Conservation (phyloP, 2,113 vertebrate genomes). For the Uropsilus gracilis region DNA sequence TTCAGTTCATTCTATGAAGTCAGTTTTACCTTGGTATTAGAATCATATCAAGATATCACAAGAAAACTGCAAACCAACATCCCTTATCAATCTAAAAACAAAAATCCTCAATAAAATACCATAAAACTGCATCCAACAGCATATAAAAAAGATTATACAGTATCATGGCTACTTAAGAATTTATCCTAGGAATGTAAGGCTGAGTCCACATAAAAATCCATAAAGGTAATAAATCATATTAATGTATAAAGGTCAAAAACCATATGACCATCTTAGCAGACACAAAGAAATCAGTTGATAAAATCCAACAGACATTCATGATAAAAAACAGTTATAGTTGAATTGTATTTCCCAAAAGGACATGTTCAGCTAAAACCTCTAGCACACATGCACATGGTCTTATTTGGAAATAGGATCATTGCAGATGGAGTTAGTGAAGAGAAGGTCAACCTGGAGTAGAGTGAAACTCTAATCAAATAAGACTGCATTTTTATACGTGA, state of each 20-base stretch:
- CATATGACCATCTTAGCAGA: neutral
- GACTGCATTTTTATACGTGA: neutral
- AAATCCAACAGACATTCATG: neutral
- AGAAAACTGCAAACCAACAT: neutral
- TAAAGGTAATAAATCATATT: neutral
- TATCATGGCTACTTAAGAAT: neutral
- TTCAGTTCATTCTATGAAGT: neutral
- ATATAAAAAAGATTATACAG: neutral
- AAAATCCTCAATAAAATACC: neutral
- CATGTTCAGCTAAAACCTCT: neutral
- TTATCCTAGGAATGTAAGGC: neutral
- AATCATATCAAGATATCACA: neutral
- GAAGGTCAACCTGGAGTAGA: neutral
- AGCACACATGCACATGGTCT: neutral
- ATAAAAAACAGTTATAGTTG: neutral
- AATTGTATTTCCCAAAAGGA: neutral
- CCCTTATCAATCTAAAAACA: neutral
- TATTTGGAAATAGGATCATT: neutral
- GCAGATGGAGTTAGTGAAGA: neutral
- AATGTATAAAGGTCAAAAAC: neutral
- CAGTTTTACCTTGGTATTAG: neutral
- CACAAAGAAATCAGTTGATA: neutral
- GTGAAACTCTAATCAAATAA: neutral
- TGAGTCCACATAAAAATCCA: neutral
- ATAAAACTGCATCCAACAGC: neutral